Evolutionary conservation across 2,888 invertebrate species (phyloP), one percentile per base, ranked within the genome.

Genomic region (Campoplex nolae): DNA sequence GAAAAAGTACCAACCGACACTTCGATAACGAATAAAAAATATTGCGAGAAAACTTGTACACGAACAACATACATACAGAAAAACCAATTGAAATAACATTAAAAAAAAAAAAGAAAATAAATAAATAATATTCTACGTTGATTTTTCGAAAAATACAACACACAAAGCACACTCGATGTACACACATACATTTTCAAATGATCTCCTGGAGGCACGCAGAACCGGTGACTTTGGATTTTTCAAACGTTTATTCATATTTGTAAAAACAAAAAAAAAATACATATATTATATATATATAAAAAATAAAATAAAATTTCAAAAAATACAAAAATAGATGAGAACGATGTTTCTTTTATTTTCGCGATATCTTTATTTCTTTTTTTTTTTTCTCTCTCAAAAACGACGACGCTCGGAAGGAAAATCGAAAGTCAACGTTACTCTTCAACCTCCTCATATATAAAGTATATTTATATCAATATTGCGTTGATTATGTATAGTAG

Each of bases 151-250:
- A 28, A 54, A n/a, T 70, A 35, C 48, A 23, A 74, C 62, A 82
- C 58, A 56, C 78, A 78, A 92, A 48, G 38, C 79, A 35, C 51
- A 48, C 48, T 58, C 58, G 28, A 51, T 28, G 62, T 48, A 67
- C 58, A 58, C 28, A 65, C 65, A 65, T 9, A 65, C 65, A 77
- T 73, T 93, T 94, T 94, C 94, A 92, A 93, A 94, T 94, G 94
- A 94, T 94, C 94, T 94, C 94, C 90, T 90, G 90, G 92, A 92
- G 92, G 81, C 74, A 92, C 90, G 91, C 90, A 89, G 88, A 90
- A 91, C 90, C 90, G 86, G 18, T 86, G 86, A 87, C 77, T 82
- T 78, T 84, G 18, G 70, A 78, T 84, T 77, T 79, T 35, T 54
- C 32, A 32, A 51, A 70, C 51, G 58, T 54, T 83, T 35, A 42